Conservation (phyloP, 2,113 vertebrate species). For the Strix uralensis region DNA sequence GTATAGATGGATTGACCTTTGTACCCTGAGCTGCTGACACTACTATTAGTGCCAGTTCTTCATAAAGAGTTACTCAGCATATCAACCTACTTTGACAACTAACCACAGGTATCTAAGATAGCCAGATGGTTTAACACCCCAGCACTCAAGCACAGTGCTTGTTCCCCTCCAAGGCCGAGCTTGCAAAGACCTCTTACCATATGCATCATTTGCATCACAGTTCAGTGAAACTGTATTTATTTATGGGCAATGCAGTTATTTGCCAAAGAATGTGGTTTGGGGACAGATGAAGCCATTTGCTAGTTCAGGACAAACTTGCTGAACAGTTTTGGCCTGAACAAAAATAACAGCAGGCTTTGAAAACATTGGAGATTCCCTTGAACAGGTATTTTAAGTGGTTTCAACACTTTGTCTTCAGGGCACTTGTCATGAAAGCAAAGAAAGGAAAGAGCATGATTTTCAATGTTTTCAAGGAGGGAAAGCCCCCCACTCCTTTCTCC, state of each 20-base stretch:
- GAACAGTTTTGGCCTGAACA: neutral
- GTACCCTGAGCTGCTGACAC: neutral
- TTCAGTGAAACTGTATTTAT: neutral
- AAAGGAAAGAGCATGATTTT: neutral
- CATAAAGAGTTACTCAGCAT: neutral
- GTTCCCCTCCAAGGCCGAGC: neutral
- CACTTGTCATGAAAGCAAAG: neutral
- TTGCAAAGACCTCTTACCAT: neutral
- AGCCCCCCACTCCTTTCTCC: neutral
- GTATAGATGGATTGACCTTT: neutral
- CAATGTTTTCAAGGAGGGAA: neutral
- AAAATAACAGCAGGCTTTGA: neutral
- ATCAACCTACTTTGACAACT: neutral
- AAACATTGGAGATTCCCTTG: neutral
- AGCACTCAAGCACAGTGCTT: neutral
- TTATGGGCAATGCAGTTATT: neutral
- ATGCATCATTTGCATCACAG: neutral
- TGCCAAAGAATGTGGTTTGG: neutral
- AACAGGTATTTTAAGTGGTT: neutral
- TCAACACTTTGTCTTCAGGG: neutral
- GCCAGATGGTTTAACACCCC: neutral
- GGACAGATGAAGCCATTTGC: slow-evolving; percentile 16
- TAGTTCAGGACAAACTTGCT: neutral
- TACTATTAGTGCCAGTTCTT: neutral
- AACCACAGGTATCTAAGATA: neutral